Evolutionary conservation across 1,140 invertebrate species (phyloP), one percentile per base, ranked within the genome.

Genomic region (Melitaea cinxia): DNA sequence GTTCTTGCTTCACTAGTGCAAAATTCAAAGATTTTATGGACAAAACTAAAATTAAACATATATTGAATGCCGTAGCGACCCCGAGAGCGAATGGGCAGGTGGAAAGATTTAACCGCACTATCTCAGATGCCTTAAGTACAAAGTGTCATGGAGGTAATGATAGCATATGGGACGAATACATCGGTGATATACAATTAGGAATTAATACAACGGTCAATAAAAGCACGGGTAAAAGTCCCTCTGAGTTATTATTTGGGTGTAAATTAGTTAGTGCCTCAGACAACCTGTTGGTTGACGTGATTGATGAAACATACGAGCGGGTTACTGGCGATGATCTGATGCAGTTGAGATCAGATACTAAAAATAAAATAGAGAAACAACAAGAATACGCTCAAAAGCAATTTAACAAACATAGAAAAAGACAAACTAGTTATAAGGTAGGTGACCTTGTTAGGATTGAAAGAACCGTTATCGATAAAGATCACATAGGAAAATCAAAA

Each of bases 31-130:
- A 26, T 10, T 64, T 49, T 52, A 39, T 35, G 12, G 12, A 24
- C 0, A 10, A 39, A 10, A 0, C 19, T n/a, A 17, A 28, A 1
- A 15, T 42, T 10, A 33, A 50, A 33, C 39, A 64, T 28, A 53
- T 53, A 21, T 17, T 56, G 5, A 64, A 56, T 26, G 52, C 61
- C 17, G 45, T 64, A 2, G 37, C 53, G 1, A 49, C 26, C 10
- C 61, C 61, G 3, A 24, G 53, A 1, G 39, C 61, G 0, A 64
- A 56, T 15, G 52, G 61, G 4, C 53, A 64, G 19, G 53, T 64
- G 12, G 63, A 65, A 30, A n/a, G 55, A 12, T 50, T 39, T 15
- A 58, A 65, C 10, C 28, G 30, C 4, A 57, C 45, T 30, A 42
- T 37, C 15, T 1, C 15, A 14, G 35, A 4, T 14, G 35, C 35